A percentile compares a stretch with the other conserved stretches of the same genome.
phyloP scores from a whole-genome alignment of 2,797 vertebrate species.

The Leptatherina wallacei region DNA sequence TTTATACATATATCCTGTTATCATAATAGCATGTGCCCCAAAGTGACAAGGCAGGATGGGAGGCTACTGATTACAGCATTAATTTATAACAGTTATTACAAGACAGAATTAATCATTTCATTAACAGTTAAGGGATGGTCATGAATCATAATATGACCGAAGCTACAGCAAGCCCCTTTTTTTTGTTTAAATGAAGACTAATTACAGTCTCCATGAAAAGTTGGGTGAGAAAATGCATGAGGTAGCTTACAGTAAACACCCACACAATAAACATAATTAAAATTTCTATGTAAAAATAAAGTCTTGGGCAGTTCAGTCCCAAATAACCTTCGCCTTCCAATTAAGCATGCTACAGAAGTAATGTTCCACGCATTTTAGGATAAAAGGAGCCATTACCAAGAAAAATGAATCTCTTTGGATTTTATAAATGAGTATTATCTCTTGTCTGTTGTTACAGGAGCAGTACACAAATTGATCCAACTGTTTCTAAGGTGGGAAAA shows the following conservation, averaged over 20 bases:
- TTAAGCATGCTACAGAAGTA: slow-evolving; percentile 51
- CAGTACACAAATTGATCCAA: background rate
- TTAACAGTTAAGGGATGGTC: slow-evolving; percentile 69
- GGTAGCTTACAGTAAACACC: slow-evolving; percentile 70
- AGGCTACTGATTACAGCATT: slow-evolving; percentile 73
- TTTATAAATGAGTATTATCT: slow-evolving; percentile 15
- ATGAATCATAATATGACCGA: slow-evolving; percentile 78
- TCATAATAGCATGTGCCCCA: slow-evolving; percentile 25
- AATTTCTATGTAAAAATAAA: slow-evolving; percentile 63
- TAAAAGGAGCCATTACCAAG: slow-evolving; percentile 41
- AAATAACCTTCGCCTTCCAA: slow-evolving; percentile 60
- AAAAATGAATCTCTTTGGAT: slow-evolving; percentile 14
- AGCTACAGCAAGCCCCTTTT: slow-evolving; percentile 34
- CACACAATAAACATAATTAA: slow-evolving; percentile 71
- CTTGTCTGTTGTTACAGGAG: background rate
- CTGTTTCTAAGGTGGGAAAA: background rate
- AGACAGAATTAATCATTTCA: slow-evolving; percentile 82
- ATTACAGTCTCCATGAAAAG: slow-evolving; percentile 72
- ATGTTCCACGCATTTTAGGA: slow-evolving; percentile 20
- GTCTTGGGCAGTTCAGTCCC: slow-evolving; percentile 51
- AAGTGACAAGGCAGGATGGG: slow-evolving; percentile 58
- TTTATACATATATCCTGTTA: background rate
- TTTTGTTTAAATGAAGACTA: slow-evolving; percentile 72
- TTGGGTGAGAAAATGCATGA: slow-evolving; percentile 64
- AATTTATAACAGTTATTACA: slow-evolving; percentile 79